Conservation (phyloP, 2,797 vertebrate genomes). For the Lacerta viridis region DNA sequence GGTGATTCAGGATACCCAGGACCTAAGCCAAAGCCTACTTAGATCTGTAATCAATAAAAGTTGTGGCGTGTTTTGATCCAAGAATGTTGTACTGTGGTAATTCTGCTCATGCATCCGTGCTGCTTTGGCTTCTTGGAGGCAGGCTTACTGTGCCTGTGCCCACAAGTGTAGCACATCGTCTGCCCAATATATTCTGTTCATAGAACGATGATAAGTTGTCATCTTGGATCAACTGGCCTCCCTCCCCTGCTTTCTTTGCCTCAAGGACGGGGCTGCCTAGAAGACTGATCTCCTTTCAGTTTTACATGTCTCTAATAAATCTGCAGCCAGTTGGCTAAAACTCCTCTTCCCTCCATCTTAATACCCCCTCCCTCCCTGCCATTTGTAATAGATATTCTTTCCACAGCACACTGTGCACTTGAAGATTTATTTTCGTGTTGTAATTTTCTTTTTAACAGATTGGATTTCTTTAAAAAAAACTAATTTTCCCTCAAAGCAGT, state of each 20-base stretch:
- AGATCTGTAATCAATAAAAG: too few species aligned
- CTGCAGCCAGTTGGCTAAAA: slow-evolving; percentile 44
- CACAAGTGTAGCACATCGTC: slow-evolving; percentile 5
- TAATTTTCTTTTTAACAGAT: slow-evolving; percentile 31
- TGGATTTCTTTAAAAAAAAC: slow-evolving; percentile 4
- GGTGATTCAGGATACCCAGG: too few species aligned
- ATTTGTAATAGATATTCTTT: slow-evolving; percentile 26
- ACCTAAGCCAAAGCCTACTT: too few species aligned
- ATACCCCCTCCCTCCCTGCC: not conserved
- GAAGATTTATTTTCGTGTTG: slow-evolving; percentile 9
- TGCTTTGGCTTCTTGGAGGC: too few species aligned
- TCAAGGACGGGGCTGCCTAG: not conserved
- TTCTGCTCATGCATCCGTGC: too few species aligned
- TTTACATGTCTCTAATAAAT: slow-evolving; percentile 53
- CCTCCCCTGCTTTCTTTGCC: not conserved
- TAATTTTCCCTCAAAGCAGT: slow-evolving; percentile 8
- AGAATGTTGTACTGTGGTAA: too few species aligned
- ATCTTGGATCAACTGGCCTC: not conserved
- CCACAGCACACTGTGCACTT: not conserved
- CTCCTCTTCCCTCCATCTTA: slow-evolving; percentile 20
- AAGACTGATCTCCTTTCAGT: slow-evolving; percentile 51
- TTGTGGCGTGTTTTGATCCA: too few species aligned
- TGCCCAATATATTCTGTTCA: slow-evolving; percentile 11
- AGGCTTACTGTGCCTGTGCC: too few species aligned
- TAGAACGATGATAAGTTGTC: slow-evolving; percentile 32